These are phyloP conservation scores for Centrocercus urophasianus DNA, from an alignment of 2,113 vertebrate genomes.

Conservation along the genomic window DNA sequence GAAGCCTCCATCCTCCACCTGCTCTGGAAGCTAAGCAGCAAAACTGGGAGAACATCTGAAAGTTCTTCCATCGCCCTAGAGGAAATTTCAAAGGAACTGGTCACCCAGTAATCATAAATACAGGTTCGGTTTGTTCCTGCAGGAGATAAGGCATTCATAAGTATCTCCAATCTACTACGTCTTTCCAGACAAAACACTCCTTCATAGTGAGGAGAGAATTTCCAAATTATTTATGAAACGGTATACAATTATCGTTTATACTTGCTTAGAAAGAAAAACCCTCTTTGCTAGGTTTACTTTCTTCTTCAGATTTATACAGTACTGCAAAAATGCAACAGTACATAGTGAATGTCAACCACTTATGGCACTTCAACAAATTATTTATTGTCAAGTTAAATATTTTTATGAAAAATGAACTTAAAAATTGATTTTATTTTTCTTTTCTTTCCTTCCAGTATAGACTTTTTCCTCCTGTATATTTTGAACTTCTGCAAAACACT, in stretches of 20 bases:
- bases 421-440: not conserved
- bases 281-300: not conserved
- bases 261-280: not conserved
- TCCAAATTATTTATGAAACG: not conserved
- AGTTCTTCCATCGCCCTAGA: not conserved
- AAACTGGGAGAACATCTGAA: not conserved
- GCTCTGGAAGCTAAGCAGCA: not conserved
- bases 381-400: not conserved
- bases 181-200: not conserved
- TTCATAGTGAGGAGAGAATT: not conserved
- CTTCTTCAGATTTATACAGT: not conserved
- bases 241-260: not conserved
- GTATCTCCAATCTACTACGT: not conserved
- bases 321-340: not conserved
- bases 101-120: not conserved
- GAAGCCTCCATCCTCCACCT: not conserved
- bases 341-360: not conserved
- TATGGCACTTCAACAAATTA: not conserved
- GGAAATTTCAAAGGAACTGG: not conserved
- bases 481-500: not conserved
- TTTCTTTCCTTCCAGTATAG: conserved; percentile 1
- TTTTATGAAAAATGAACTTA: not conserved
- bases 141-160: not conserved
- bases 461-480: not conserved
- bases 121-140: not conserved